phyloP scores from a whole-genome alignment of 2,113 vertebrate genomes.

The Uria lomvia region DNA sequence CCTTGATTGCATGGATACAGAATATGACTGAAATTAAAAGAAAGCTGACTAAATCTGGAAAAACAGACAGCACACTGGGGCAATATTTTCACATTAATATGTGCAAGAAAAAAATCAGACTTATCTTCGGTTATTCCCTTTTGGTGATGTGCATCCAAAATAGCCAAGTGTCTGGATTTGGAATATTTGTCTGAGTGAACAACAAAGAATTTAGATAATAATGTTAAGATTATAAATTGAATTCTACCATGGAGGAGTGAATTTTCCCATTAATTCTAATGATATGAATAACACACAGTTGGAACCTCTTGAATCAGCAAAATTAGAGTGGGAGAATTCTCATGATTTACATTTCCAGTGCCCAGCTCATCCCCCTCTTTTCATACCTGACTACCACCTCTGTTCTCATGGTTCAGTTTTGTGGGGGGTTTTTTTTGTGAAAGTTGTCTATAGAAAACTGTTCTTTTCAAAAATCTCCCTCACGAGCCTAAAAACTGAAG shows the following conservation, averaged over 20 bases:
- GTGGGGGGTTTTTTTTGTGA: neutral
- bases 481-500: neutral
- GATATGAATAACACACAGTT: neutral
- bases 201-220: neutral
- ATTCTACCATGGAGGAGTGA: neutral
- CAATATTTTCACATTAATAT: neutral
- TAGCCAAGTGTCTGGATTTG: neutral
- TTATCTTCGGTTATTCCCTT: neutral
- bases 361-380: neutral
- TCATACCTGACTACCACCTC: neutral
- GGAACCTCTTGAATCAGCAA: neutral
- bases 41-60: neutral
- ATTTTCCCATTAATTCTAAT: neutral
- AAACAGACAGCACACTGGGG: neutral
- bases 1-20: neutral
- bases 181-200: neutral
- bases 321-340: neutral
- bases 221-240: neutral
- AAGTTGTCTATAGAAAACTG: neutral
- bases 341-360: neutral
- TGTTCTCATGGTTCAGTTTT: neutral
- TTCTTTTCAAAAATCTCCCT: neutral
- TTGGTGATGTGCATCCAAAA: neutral
- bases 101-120: neutral
- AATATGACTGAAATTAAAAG: neutral